These are phyloP conservation scores for Collichthys lucidus DNA, from an alignment of 2,113 vertebrate species.

Conservation along the genomic window DNA sequence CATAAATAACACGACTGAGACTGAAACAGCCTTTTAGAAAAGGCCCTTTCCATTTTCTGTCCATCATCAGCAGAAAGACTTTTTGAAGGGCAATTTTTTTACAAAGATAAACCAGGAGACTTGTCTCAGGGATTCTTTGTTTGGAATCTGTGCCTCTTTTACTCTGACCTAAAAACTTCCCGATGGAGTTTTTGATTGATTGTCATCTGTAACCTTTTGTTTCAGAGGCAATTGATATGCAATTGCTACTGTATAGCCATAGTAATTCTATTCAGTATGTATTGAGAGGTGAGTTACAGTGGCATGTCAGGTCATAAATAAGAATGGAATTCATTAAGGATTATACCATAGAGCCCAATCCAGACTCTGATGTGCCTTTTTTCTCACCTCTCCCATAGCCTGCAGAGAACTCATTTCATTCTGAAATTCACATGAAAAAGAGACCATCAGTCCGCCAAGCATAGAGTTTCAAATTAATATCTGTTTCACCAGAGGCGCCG, in stretches of 20 bases:
- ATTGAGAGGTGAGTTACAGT: conserved; percentile 71
- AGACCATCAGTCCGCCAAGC: conserved; percentile 75
- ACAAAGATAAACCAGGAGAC: conserved; percentile 44
- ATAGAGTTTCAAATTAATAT: conserved; percentile 82
- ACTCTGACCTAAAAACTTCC: conserved; percentile 59
- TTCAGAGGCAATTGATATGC: conserved; percentile 76
- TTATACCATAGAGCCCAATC: conserved; percentile 72
- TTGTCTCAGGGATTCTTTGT: conserved; percentile 35
- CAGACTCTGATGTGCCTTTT: conserved; percentile 55
- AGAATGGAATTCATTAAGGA: conserved; percentile 81
- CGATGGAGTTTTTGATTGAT: conserved; percentile 71
- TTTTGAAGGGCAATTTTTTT: conserved; percentile 21
- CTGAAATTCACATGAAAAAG: conserved; percentile 75
- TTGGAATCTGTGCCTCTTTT: conserved; percentile 39
- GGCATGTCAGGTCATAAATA: conserved; percentile 80
- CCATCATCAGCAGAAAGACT: conserved; percentile 42
- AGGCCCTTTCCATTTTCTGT: conserved; percentile 44
- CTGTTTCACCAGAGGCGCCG: conserved; percentile 79
- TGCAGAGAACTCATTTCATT: conserved; percentile 79
- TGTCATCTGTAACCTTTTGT: conserved; percentile 74
- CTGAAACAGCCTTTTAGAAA: conserved; percentile 38
- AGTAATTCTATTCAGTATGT: conserved; percentile 69
- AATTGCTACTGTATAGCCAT: conserved; percentile 66
- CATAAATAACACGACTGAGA: conserved; percentile 59
- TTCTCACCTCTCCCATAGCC: conserved; percentile 70